These are phyloP conservation scores for Alsophila aescularia DNA, from an alignment of 2,888 invertebrate genomes.

Conservation along the genomic window DNA sequence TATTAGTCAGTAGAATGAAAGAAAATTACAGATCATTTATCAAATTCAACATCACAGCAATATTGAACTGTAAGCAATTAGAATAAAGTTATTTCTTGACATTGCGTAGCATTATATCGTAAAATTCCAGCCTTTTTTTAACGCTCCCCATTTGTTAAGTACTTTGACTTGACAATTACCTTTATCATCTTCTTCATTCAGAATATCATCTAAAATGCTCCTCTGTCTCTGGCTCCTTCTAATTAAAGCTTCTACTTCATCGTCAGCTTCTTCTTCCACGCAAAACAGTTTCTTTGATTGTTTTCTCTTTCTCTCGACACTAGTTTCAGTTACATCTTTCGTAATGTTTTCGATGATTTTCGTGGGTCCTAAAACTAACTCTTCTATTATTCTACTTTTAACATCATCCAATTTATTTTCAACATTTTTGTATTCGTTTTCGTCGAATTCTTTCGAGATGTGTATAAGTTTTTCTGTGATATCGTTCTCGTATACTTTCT, in stretches of 20 bases:
- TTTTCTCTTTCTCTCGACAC: conserved; percentile 68
- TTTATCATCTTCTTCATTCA: conserved; percentile 85
- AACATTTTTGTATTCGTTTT: conserved; percentile 63
- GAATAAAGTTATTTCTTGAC: conserved; percentile 57
- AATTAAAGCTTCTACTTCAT: conserved; percentile 86
- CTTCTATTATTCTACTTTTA: conserved; percentile 75
- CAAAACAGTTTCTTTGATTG: conserved; percentile 57
- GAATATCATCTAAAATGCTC: conserved; percentile 88
- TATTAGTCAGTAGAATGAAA: conserved; percentile 15
- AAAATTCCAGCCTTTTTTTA: conserved; percentile 64
- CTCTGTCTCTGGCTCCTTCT: conserved; percentile 87
- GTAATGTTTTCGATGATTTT: conserved; percentile 69
- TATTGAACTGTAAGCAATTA: conserved; percentile 56
- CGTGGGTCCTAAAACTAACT: conserved; percentile 68
- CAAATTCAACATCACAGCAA: conserved; percentile 51
- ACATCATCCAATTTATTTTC: conserved; percentile 67
- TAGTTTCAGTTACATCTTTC: conserved; percentile 70
- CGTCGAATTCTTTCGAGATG: conserved; percentile 76
- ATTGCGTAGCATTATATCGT: conserved; percentile 74
- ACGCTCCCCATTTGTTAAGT: conserved; percentile 58
- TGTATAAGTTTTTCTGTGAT: conserved; percentile 77
- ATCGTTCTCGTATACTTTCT: conserved; percentile 77
- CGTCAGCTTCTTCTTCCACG: conserved; percentile 83
- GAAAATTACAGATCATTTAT: conserved; percentile 51
- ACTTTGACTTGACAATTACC: conserved; percentile 75